These are phyloP conservation scores for Drosophila obscura DNA, from an alignment of 1,140 invertebrate species.

Conservation along the genomic window DNA sequence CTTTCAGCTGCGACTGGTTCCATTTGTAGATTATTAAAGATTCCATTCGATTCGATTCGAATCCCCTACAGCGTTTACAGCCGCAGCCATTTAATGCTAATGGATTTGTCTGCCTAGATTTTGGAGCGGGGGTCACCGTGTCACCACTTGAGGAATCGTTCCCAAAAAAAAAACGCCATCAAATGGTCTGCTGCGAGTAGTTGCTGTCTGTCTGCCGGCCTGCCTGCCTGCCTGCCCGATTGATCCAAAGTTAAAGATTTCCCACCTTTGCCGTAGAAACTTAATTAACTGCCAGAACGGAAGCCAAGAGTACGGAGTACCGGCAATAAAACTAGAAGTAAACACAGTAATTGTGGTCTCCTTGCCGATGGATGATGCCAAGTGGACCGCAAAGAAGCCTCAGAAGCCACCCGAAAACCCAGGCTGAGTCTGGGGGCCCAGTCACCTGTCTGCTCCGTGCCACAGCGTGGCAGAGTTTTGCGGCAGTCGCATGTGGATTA, in stretches of 20 bases:
- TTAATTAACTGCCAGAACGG: constrained; percentile 12
- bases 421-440: constrained; percentile 1
- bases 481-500: constrained; percentile 37
- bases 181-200: not conserved
- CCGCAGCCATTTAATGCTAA: constrained; percentile 66
- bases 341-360: constrained; percentile 50
- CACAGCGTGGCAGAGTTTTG: constrained; percentile 3
- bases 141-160: not conserved
- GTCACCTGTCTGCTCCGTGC: constrained; percentile 12
- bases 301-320: not conserved
- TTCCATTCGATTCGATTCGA: not conserved
- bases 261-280: no score
- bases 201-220: no score
- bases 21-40: constrained; percentile 28
- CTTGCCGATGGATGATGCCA: constrained; percentile 31
- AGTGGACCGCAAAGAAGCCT: constrained; percentile 33
- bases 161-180: constrained; percentile 9
- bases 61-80: constrained; percentile 28
- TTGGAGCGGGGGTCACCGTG: not conserved
- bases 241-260: not conserved
- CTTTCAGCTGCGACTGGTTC: constrained; percentile 64
- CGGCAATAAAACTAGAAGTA: constrained; percentile 45
- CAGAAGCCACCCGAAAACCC: not conserved
- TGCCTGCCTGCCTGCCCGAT: not conserved
- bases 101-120: constrained; percentile 49